Evolutionary conservation across 2,797 vertebrate genomes (phyloP).

Genomic region (Brachyrhaphis roseni): DNA sequence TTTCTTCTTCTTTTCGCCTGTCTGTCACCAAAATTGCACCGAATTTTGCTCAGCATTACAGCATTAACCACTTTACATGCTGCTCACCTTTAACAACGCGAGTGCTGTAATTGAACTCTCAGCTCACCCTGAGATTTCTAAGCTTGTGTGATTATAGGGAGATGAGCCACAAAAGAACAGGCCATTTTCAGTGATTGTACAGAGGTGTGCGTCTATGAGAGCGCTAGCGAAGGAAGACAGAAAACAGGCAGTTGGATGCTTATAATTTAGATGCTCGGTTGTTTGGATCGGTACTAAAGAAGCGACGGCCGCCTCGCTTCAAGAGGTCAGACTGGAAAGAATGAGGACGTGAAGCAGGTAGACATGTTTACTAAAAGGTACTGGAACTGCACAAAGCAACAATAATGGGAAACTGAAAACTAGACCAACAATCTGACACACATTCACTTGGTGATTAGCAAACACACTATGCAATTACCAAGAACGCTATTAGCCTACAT

Average conservation of each 20-base stretch:
- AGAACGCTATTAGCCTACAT: constrained; percentile 5
- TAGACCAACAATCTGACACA: constrained; percentile 1
- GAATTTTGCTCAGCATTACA: constrained; percentile 32
- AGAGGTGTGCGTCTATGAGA: constrained; percentile 25
- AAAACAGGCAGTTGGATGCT: constrained; percentile 28
- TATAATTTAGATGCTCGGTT: constrained; percentile 50
- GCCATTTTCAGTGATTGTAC: constrained; percentile 35
- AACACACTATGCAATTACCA: constrained; percentile 16
- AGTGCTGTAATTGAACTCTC: constrained; percentile 66
- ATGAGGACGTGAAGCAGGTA: not conserved
- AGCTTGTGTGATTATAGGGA: constrained; percentile 59
- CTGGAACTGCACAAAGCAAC: not conserved
- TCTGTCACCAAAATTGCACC: constrained; percentile 37
- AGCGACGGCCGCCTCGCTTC: constrained; percentile 28
- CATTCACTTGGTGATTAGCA: constrained; percentile 5
- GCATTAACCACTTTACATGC: constrained; percentile 38
- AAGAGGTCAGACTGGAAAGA: constrained; percentile 24
- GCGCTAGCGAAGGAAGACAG: constrained; percentile 18
- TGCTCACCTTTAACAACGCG: constrained; percentile 55
- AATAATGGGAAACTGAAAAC: constrained; percentile 9
- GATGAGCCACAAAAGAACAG: constrained; percentile 23
- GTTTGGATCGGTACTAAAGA: constrained; percentile 16
- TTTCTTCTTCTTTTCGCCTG: constrained; percentile 12
- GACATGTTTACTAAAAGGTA: constrained; percentile 9
- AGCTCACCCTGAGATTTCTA: constrained; percentile 49